phyloP scores from a whole-genome alignment of 2,888 invertebrate genomes.

The Phorcus lineatus region DNA sequence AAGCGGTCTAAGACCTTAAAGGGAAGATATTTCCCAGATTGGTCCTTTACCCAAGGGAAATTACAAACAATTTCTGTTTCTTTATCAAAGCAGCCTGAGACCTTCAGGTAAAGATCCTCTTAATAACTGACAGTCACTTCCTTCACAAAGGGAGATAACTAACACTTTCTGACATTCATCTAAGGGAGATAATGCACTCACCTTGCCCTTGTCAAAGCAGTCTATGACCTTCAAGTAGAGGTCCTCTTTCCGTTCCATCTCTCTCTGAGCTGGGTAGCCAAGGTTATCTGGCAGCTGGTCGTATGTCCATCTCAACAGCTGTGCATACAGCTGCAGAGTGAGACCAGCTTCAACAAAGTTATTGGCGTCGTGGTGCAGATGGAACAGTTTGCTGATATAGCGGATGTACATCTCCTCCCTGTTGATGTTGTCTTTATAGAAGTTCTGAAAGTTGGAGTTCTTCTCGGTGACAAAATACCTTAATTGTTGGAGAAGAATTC shows the following conservation, averaged over 20 bases:
- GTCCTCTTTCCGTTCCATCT: constrained; percentile 92
- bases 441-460: constrained; percentile 81
- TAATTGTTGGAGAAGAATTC: no score
- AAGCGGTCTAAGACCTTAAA: no score
- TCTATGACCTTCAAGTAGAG: constrained; percentile 91
- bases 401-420: constrained; percentile 95
- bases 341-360: constrained; percentile 97
- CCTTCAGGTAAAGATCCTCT: no score
- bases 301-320: constrained; percentile 87
- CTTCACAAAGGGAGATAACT: neutral
- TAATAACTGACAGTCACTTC: no score
- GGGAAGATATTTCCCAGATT: no score
- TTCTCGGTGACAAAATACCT: no score
- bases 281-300: constrained; percentile 70
- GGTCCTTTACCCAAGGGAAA: neutral
- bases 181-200: constrained; percentile 66
- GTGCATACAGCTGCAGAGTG: constrained; percentile 94
- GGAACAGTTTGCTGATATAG: constrained; percentile 95
- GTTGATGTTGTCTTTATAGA: constrained; percentile 96
- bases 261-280: constrained; percentile 84
- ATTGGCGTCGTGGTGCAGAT: constrained; percentile 91
- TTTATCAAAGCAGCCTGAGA: no score
- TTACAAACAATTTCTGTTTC: neutral
- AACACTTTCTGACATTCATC: no score
- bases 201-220: constrained; percentile 95